These are phyloP conservation scores for Zalophus californianus DNA, from an alignment of 2,797 vertebrate genomes.

Conservation along the genomic window DNA sequence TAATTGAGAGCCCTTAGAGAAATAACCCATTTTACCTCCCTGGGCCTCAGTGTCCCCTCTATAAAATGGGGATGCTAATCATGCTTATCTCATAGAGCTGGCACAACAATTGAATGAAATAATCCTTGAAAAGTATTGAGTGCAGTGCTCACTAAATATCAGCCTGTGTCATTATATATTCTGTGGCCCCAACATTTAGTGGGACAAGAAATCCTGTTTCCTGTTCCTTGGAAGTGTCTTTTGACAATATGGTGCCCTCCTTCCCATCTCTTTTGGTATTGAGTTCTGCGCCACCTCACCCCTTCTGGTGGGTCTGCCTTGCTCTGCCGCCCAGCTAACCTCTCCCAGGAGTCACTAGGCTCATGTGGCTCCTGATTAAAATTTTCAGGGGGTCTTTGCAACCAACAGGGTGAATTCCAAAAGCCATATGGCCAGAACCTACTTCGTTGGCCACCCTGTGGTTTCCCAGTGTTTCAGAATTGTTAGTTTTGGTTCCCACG, in stretches of 20 bases:
- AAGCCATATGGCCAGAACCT: background rate
- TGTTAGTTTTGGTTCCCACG: slow-evolving; percentile 40
- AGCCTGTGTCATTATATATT: background rate
- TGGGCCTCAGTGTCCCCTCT: slow-evolving; percentile 31
- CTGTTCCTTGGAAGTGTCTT: background rate
- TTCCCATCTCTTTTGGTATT: background rate
- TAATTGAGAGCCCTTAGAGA: background rate
- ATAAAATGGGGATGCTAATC: background rate
- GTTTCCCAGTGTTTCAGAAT: background rate
- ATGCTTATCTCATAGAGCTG: background rate
- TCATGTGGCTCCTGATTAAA: background rate
- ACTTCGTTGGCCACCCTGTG: background rate
- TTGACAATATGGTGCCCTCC: background rate
- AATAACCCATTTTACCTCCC: background rate
- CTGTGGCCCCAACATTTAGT: background rate
- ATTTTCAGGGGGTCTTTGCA: background rate
- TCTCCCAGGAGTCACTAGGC: background rate
- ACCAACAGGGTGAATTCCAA: slow-evolving; percentile 25
- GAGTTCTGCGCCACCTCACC: background rate
- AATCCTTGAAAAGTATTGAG: background rate
- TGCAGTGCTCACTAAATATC: background rate
- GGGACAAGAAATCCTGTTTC: background rate
- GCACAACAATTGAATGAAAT: background rate
- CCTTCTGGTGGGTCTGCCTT: background rate
- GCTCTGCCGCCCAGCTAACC: background rate